Percentiles rank a stretch among this genome's conserved stretches.
These are phyloP conservation scores for Hypselothyrea guttata DNA, from an alignment of 2,888 invertebrate species.

Conservation along the genomic window DNA sequence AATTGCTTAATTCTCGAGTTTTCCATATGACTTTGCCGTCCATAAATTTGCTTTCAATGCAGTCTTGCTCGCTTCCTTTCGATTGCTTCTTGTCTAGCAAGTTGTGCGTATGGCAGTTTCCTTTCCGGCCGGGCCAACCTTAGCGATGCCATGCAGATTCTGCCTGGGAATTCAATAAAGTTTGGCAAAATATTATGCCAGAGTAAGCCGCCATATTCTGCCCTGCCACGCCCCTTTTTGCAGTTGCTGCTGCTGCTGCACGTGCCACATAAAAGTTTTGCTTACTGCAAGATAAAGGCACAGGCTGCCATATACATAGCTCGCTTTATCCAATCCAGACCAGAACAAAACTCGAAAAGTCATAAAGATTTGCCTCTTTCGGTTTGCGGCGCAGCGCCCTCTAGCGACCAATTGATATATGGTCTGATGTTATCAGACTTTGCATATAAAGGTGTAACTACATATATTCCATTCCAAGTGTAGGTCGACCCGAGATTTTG, in stretches of 20 bases:
- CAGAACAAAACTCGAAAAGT: constrained; percentile 56
- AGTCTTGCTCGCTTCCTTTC: constrained; percentile 18
- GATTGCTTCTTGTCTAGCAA: constrained; percentile 69
- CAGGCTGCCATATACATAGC: constrained; percentile 21
- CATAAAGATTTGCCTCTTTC: constrained; percentile 65
- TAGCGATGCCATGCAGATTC: constrained; percentile 64
- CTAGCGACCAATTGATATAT: constrained; percentile 68
- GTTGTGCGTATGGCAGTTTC: constrained; percentile 36
- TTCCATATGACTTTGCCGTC: constrained; percentile 68
- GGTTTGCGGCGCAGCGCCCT: constrained; percentile 46
- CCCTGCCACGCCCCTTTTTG: constrained; percentile 38
- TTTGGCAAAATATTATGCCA: constrained; percentile 76
- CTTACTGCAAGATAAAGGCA: constrained; percentile 16
- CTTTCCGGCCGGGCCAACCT: constrained; percentile 27
- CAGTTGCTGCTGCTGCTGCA: constrained; percentile 29
- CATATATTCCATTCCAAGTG: constrained; percentile 20
- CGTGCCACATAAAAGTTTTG: constrained; percentile 65
- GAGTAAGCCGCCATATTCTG: constrained; percentile 43
- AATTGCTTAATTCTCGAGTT: constrained; percentile 65
- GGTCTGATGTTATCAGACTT: constrained; percentile 38
- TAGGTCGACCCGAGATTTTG: constrained; percentile 1
- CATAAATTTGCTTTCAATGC: constrained; percentile 72
- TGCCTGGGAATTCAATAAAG: constrained; percentile 75
- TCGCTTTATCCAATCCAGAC: constrained; percentile 17
- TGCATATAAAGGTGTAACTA: constrained; percentile 24